Conservation (phyloP, 2,113 vertebrate genomes). For the Donacobius atricapilla region DNA sequence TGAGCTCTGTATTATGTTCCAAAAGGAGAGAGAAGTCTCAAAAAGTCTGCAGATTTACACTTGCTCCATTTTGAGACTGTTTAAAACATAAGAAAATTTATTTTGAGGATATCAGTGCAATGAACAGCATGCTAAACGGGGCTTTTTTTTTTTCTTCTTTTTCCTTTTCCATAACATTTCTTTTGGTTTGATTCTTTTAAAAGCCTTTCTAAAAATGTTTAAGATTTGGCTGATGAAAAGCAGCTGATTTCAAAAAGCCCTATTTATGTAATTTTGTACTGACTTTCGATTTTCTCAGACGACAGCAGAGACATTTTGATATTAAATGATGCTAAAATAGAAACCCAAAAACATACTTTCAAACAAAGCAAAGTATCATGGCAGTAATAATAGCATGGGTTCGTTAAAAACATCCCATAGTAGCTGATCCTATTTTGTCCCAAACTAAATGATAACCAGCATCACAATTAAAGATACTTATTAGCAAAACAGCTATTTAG, state of each 20-base stretch:
- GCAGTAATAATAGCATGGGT: background rate
- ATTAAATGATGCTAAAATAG: background rate
- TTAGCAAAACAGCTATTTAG: background rate
- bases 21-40: background rate
- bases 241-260: background rate
- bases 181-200: background rate
- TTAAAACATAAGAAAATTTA: background rate
- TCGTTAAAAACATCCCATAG: background rate
- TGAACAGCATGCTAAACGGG: background rate
- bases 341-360: background rate
- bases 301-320: background rate
- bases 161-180: background rate
- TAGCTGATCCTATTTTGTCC: background rate
- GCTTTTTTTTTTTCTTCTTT: background rate
- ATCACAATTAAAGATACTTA: background rate
- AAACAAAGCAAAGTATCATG: background rate
- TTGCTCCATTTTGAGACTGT: background rate
- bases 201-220: background rate
- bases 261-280: background rate
- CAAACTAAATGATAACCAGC: background rate
- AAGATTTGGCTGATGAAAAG: background rate
- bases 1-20: background rate
- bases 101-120: background rate
- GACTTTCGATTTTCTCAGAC: background rate
- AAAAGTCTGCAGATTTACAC: background rate